Evolutionary conservation across 2,113 vertebrate species (phyloP), one percentile per base, ranked within the genome.

Genomic region (Erinaceus europaeus): DNA sequence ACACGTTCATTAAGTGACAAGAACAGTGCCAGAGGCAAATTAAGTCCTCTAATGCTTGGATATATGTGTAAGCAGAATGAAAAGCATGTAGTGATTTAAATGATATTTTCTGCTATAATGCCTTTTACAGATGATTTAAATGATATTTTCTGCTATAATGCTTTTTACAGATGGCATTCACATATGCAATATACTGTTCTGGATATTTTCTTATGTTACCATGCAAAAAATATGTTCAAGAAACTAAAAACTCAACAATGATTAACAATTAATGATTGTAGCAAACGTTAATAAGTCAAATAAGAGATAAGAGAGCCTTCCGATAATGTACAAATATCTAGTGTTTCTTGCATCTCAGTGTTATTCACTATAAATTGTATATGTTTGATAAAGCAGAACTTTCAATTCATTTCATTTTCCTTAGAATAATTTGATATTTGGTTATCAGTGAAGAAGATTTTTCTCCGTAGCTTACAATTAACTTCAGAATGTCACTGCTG

Each of bases 341-440:
- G 8, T 76, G 25, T 3, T 82, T n/a, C 52, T 50, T 76, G 6
- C 3, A 86, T 48, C 1, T 9, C 20, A 88, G 32, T 83, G 88
- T 76, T 27, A 68, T 72, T 89, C 17, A 48, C n/a, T n/a, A 38
- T 89, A 52, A 50, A 69, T 0, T 27, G 53, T 34, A 32, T 40
- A 13, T 42, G 13, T 61, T 84, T 55, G 62, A 42, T 72, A 40
- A 89, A 90, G 89, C n/a, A 48, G 12, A 69, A 32, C 1, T 78
- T 59, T 68, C 80, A 50, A 75, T 50, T 83, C 18, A 62, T 5
- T 32, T 29, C 0, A 59, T 73, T 72, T 76, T 75, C 80, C 59
- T 83, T 92, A 73, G 36, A 91, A 75, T 77, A 38, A 81, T 90
- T 87, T 78, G 10, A 77, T 73, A 46, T 1, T 75, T 68, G 29